These are phyloP conservation scores for Botrylloides violaceus DNA, from an alignment of 23 tunicate species.

Conservation along the genomic window DNA sequence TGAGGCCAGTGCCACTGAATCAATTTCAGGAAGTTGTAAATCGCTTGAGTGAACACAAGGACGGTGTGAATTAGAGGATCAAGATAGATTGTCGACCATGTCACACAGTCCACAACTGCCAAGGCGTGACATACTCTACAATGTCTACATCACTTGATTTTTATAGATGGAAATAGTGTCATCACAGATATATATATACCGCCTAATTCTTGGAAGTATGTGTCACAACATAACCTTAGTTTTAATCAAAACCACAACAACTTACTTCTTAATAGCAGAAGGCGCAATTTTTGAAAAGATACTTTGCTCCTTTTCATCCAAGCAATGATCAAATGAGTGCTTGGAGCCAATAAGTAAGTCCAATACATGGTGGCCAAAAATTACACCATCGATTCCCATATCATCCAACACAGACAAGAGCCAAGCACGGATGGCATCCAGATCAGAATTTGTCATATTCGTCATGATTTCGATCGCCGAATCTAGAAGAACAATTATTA, in stretches of 20 bases:
- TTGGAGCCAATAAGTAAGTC: constrained; percentile 56
- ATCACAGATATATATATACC: not conserved
- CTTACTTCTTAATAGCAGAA: constrained; percentile 55
- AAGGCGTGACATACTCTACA: no score
- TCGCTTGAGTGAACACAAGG: no score
- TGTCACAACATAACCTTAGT: not conserved
- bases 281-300: constrained; percentile 72
- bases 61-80: no score
- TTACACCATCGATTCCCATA: constrained; percentile 68
- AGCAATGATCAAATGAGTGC: constrained; percentile 45
- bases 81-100: no score
- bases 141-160: no score
- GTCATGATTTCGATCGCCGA: not conserved
- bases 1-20: no score
- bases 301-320: constrained; percentile 65
- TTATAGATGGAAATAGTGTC: no score
- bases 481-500: not conserved
- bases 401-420: constrained; percentile 68
- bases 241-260: not conserved
- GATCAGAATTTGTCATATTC: constrained; percentile 62
- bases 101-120: no score
- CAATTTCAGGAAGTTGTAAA: no score
- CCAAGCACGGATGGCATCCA: constrained; percentile 78
- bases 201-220: not conserved
- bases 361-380: constrained; percentile 71